Base-by-base conservation (phyloP, 1,140 invertebrate species). In the Coenobita brevimanus region DNA sequence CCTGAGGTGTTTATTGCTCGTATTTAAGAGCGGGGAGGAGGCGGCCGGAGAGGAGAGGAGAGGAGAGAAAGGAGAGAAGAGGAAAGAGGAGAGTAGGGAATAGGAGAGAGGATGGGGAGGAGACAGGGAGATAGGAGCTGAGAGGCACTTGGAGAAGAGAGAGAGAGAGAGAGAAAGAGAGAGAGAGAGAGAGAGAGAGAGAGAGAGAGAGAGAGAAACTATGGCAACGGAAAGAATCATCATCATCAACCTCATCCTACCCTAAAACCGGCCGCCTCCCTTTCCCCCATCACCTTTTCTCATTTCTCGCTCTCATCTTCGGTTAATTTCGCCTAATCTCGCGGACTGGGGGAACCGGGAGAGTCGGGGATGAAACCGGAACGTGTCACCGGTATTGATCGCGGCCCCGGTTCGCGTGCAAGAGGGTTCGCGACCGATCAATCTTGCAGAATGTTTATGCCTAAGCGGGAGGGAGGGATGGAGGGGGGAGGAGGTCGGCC, bases 401-500 rank as follows among this genome's bases (percentile, higher is more conserved):
- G 62, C 62, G 10, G 62, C n/a, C n/a, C n/a, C 24, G 36, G 62
- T 33, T 67, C 62, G 62, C 62, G 62, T 67, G 62, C 62, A 67
- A 67, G 62, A 67, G 62, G 62, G 24, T 67, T 24, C 62, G 62
- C 24, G n/a, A 67, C n/a, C 62, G 62, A 67, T 67, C 62, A 67
- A 67, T 67, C 62, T 67, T 67, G 62, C 62, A 67, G 62, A 67
- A n/a, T n/a, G n/a, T n/a, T n/a, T n/a, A n/a, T n/a, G n/a, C n/a
- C n/a, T n/a, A n/a, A n/a, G n/a, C n/a, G n/a, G n/a, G n/a, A n/a
- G n/a, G n/a, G n/a, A n/a, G n/a, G n/a, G n/a, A n/a, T n/a, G n/a
- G n/a, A n/a, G n/a, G n/a, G n/a, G n/a, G n/a, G n/a, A n/a, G n/a
- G n/a, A n/a, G n/a, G n/a, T n/a, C n/a, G n/a, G n/a, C n/a, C n/a